A percentile compares a stretch with the other conserved stretches of the same genome.
phyloP scores from a whole-genome alignment of 2,888 invertebrate species.

The Desoria tigrina region DNA sequence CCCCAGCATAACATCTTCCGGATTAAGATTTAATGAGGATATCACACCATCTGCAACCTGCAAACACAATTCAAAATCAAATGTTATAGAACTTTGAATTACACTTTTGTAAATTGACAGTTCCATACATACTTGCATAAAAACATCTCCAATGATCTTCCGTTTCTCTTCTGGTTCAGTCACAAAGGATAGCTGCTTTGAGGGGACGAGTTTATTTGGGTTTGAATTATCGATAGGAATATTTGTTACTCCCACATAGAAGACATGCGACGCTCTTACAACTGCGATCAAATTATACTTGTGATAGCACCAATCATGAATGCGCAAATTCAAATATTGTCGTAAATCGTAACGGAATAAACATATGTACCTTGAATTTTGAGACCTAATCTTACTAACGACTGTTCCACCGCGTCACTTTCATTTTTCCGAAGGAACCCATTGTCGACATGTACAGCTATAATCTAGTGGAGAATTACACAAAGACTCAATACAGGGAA shows the following conservation, averaged over 20 bases:
- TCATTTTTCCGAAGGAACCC: slow-evolving; percentile 98
- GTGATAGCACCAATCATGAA: slow-evolving; percentile 9
- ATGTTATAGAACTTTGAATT: neutral
- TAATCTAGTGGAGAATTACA: slow-evolving; percentile 62
- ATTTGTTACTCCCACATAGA: slow-evolving; percentile 72
- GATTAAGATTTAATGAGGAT: slow-evolving; percentile 80
- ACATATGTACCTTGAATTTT: slow-evolving; percentile 66
- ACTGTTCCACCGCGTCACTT: slow-evolving; percentile 81
- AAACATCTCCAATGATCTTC: slow-evolving; percentile 98
- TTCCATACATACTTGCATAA: slow-evolving; percentile 69
- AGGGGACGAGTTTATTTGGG: slow-evolving; percentile 65
- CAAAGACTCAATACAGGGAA: neutral
- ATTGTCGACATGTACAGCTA: slow-evolving; percentile 97
- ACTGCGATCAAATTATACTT: slow-evolving; percentile 57
- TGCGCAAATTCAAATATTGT: too few relatives aligned
- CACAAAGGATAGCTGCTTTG: slow-evolving; percentile 81
- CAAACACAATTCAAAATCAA: slow-evolving; percentile 23
- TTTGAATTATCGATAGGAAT: slow-evolving; percentile 65
- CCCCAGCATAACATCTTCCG: slow-evolving; percentile 87
- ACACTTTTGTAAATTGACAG: slow-evolving; percentile 3
- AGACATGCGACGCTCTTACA: slow-evolving; percentile 61
- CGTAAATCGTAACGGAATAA: neutral
- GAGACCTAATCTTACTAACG: slow-evolving; percentile 78
- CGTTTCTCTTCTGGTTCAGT: slow-evolving; percentile 96
- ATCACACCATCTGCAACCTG: slow-evolving; percentile 85